Percentiles rank a stretch among this genome's conserved stretches.
These are phyloP conservation scores for Helicoverpa zea DNA, from an alignment of 1,140 invertebrate genomes.

Conservation along the genomic window DNA sequence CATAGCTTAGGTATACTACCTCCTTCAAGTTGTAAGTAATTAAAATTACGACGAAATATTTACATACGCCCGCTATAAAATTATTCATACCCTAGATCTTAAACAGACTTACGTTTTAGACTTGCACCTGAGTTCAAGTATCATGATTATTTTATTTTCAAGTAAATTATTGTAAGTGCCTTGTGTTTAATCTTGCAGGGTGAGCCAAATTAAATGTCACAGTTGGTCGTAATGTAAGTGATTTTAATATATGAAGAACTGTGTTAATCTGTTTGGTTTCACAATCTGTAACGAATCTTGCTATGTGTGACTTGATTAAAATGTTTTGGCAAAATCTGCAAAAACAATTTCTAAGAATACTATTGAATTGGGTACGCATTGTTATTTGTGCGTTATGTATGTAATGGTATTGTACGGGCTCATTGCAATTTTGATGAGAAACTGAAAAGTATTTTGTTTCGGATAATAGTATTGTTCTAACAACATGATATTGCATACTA, in stretches of 20 bases:
- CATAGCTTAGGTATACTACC: no score
- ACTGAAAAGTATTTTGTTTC: no score
- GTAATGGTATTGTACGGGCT: no score
- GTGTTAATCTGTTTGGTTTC: constrained; percentile 30
- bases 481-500: background rate
- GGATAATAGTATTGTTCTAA: no score
- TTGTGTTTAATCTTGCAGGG: constrained; percentile 18
- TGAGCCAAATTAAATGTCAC: constrained; percentile 33
- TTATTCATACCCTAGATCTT: background rate
- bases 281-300: constrained; percentile 10
- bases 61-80: background rate
- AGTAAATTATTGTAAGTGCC: constrained; percentile 16
- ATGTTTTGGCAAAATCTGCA: background rate
- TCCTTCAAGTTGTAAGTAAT: background rate
- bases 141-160: constrained; percentile 26
- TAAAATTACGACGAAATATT: background rate
- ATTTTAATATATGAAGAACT: constrained; percentile 20
- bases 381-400: no score
- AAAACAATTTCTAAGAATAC: background rate
- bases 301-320: constrained; percentile 19
- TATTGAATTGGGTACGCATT: background rate
- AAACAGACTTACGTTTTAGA: constrained; percentile 24
- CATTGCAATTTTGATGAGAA: no score
- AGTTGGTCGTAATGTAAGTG: constrained; percentile 27
- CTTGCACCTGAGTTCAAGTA: constrained; percentile 22